phyloP scores from a whole-genome alignment of 2,797 vertebrate species.

The Salarias fasciatus region DNA sequence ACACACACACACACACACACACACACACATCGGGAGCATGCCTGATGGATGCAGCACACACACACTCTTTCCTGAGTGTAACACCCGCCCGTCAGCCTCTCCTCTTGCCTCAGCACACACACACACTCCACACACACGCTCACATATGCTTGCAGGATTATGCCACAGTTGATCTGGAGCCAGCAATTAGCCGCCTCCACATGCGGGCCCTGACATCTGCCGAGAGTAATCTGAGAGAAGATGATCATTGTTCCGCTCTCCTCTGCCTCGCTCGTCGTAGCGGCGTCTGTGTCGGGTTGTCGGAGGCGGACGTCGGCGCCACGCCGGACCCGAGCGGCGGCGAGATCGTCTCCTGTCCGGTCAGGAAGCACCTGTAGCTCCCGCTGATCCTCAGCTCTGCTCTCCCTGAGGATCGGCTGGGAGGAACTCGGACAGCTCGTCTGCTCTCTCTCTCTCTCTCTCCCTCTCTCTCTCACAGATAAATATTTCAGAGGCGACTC shows the following conservation, averaged over 20 bases:
- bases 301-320: slow-evolving; percentile 28
- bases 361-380: no score
- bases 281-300: slow-evolving; percentile 33
- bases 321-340: slow-evolving; percentile 4
- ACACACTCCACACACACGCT: slow-evolving; percentile 2
- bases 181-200: slow-evolving; percentile 73
- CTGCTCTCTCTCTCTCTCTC: no score
- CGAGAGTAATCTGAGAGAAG: slow-evolving; percentile 69
- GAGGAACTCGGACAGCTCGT: no score
- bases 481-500: slow-evolving; percentile 45
- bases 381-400: slow-evolving; percentile 18
- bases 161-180: slow-evolving; percentile 66
- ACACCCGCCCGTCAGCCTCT: neutral
- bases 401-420: neutral
- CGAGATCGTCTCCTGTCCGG: no score
- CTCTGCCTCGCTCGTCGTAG: slow-evolving; percentile 59
- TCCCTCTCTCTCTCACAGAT: neutral
- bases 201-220: slow-evolving; percentile 76
- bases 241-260: slow-evolving; percentile 72
- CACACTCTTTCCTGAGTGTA: neutral
- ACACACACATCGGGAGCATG: neutral
- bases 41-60: neutral
- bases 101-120: slow-evolving; percentile 8
- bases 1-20: slow-evolving; percentile 6
- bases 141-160: slow-evolving; percentile 55